Evolutionary conservation across 2,888 invertebrate genomes (phyloP), one percentile per base, ranked within the genome.

Genomic region (Trilocha varians): DNA sequence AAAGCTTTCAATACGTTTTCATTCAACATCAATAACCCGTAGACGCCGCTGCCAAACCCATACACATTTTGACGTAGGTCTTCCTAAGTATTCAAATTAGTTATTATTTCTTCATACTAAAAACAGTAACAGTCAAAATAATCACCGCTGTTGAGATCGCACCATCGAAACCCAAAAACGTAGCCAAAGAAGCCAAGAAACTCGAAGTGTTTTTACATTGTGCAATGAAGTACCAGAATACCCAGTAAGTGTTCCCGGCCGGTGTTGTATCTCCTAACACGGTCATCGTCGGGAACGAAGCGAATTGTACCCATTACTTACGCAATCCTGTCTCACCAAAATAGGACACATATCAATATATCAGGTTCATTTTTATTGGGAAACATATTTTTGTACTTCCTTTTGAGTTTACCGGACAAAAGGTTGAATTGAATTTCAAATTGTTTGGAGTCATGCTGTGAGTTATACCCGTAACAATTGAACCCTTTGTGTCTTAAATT

Each of bases 281-380:
- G 66, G 70, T 46, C 59, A 59, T 48, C 51, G 53, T 50, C 46
- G 50, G 58, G 52, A 53, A 55, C 55, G 52, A 52, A 49, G 50
- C 52, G 53, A 53, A 53, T 58, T 58, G 55, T 57, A 53, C 53
- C 57, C 52, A 45, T 52, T 53, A 50, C 57, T 46, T 52, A 55
- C 55, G 59, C 61, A 58, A 65, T 53, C 57, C 50, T 45, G 70
- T 66, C 52, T 65, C 47, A 52, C 72, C 73, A 70, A 71, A 71
- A 53, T 51, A 48, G 39, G 43, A 39, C 36, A 16, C 42, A 50
- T 46, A 34, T 39, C 32, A 33, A 25, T 35, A 40, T 59, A 62
- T 49, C 53, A 53, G 53, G 56, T 50, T 60, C 51, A 56, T 53
- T 62, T 57, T 62, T 65, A 62, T 62, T 63, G 53, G 53, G 48